A percentile compares a stretch with the other conserved stretches of the same genome.
Conservation (phyloP, 2,113 vertebrate species). For the Pipa parva region DNA sequence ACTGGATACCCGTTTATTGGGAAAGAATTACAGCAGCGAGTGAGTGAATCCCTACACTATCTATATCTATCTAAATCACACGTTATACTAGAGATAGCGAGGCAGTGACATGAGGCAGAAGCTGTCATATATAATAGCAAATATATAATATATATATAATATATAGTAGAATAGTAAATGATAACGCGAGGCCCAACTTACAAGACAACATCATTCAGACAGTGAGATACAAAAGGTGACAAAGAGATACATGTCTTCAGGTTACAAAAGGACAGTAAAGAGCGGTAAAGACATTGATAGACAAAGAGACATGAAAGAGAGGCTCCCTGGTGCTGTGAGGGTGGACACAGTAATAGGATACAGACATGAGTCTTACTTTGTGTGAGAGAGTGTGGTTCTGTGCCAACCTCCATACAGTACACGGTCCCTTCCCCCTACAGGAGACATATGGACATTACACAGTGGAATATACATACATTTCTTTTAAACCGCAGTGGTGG, state of each 20-base stretch:
- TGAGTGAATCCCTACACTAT: no score
- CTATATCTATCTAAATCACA: no score
- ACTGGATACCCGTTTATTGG: no score
- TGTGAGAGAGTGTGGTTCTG: conserved; percentile 65
- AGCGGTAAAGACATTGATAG: neutral
- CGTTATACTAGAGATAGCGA: neutral
- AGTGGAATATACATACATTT: no score
- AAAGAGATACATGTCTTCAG: neutral
- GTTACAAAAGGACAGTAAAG: neutral
- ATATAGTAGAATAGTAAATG: no score
- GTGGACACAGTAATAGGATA: neutral
- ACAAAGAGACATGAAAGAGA: neutral
- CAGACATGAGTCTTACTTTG: conserved; percentile 65
- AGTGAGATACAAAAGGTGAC: neutral
- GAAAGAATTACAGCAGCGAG: no score
- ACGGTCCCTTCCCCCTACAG: conserved; percentile 78
- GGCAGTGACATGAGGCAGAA: neutral
- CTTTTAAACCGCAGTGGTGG: no score
- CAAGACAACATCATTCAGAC: neutral
- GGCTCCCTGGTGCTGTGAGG: no score
- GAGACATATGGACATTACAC: neutral
- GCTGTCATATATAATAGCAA: neutral
- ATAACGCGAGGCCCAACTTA: neutral
- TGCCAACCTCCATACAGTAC: conserved; percentile 77
- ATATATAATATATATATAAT: neutral